A percentile compares a stretch with the other conserved stretches of the same genome.
Evolutionary conservation across 2,797 vertebrate species (phyloP).

Genomic region (Emydoidea blandingii): DNA sequence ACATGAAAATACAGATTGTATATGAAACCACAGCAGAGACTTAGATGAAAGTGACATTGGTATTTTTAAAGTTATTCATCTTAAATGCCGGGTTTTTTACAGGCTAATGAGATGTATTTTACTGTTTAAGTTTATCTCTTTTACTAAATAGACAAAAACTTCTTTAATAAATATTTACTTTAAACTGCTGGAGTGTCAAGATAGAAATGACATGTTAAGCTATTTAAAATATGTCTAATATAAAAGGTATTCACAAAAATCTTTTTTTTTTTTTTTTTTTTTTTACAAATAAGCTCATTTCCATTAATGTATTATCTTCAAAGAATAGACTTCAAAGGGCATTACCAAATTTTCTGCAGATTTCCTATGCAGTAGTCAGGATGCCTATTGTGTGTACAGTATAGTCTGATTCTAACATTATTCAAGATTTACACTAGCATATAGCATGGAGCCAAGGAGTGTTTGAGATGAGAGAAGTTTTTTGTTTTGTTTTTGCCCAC

Average conservation of each 20-base stretch:
- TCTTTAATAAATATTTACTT: slow-evolving; percentile 80
- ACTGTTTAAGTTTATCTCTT: slow-evolving; percentile 73
- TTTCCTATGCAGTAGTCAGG: slow-evolving; percentile 74
- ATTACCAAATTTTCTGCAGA: slow-evolving; percentile 74
- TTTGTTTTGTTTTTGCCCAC: slow-evolving; percentile 11
- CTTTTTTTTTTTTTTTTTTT: slow-evolving; percentile 28
- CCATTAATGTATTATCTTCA: slow-evolving; percentile 73
- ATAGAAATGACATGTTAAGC: slow-evolving; percentile 78
- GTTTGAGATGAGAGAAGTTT: slow-evolving; percentile 52
- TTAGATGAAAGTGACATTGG: slow-evolving; percentile 55
- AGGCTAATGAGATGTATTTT: slow-evolving; percentile 67
- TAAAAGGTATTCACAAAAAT: slow-evolving; percentile 67
- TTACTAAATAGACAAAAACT: slow-evolving; percentile 66
- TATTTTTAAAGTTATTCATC: slow-evolving; percentile 64
- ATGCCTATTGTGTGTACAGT: slow-evolving; percentile 70
- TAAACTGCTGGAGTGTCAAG: slow-evolving; percentile 68
- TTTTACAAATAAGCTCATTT: slow-evolving; percentile 77
- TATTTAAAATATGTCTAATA: slow-evolving; percentile 73
- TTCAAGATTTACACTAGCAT: slow-evolving; percentile 63
- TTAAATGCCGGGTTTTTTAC: slow-evolving; percentile 67
- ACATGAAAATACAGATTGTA: slow-evolving; percentile 61
- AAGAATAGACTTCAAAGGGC: slow-evolving; percentile 79
- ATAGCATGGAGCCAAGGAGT: slow-evolving; percentile 59
- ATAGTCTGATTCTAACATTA: slow-evolving; percentile 67
- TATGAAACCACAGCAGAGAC: slow-evolving; percentile 47